These are phyloP conservation scores for Dilophus febrilis DNA, from an alignment of 2,888 invertebrate genomes.

Conservation along the genomic window DNA sequence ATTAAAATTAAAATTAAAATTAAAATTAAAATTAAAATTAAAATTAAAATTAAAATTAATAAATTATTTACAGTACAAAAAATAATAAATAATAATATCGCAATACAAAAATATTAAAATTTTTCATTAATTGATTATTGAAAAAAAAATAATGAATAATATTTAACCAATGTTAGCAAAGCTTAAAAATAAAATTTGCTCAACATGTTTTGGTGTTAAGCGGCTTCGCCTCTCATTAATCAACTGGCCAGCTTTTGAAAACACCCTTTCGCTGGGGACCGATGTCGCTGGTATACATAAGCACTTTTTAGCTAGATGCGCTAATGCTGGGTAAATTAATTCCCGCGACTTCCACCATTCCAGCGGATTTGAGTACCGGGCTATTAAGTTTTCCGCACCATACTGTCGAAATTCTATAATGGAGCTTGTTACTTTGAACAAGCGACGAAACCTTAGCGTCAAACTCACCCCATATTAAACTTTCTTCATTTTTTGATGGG, in stretches of 20 bases:
- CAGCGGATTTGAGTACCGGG: slow-evolving; percentile 1
- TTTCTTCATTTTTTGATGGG: background rate
- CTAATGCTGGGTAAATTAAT: background rate
- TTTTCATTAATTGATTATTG: no score
- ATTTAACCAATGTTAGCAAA: no score
- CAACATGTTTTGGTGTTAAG: background rate
- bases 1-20: no score
- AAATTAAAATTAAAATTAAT: no score
- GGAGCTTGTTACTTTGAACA: background rate
- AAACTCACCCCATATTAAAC: background rate
- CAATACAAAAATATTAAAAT: no score
- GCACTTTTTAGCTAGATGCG: background rate
- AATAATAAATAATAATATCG: no score
- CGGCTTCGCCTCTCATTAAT: slow-evolving; percentile 5
- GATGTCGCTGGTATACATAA: slow-evolving; percentile 2
- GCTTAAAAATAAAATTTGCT: slow-evolving; percentile 4
- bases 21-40: no score
- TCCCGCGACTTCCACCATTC: slow-evolving; percentile 4
- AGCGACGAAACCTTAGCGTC: background rate
- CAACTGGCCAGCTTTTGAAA: slow-evolving; percentile 6
- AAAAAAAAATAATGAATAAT: no score
- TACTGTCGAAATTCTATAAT: background rate
- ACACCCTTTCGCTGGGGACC: slow-evolving; percentile 1
- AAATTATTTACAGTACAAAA: no score
- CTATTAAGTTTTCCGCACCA: background rate